Base-by-base conservation (phyloP, 1,140 invertebrate genomes). In the Semibalanus balanoides region DNA sequence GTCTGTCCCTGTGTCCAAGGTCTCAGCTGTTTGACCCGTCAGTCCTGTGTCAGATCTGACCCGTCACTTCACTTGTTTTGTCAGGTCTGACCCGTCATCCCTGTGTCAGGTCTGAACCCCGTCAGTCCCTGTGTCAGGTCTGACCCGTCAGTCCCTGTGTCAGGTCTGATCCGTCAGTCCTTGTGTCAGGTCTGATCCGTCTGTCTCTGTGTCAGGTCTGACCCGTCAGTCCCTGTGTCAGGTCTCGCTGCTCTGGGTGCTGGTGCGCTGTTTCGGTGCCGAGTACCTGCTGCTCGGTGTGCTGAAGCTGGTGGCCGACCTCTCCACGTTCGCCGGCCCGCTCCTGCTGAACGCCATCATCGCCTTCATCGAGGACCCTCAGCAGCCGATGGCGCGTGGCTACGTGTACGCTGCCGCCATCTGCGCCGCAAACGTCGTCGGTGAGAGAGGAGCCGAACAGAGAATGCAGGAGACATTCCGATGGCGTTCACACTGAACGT, bases 221-320 rank as follows among this genome's bases (percentile, higher is more conserved):
- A n/a, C n/a, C n/a, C n/a, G n/a, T 28, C 30, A 28, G 77, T 77
- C 64, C 31, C 51, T 64, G 73, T 35, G 19, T 77, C 22, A 88
- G 80, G 83, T 88, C 7, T 88, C 89, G 0, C 82, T 97, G 25
- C 82, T 96, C 0, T 86, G 85, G 78, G 88, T 91, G 0, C 83
- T 98, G n/a, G 90, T 95, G 81, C 87, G 85, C 76, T 90, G 90
- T 80, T 98, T 95, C 85, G 95, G 93, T 30, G 82, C 88, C 76
- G 89, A 95, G 82, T 98, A 97, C 86, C 95, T 96, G 81, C 86
- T 88, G 28, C 89, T 98, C 81, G 97, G 96, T 35, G 82, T 97
- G 77, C 82, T 98, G 3, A 94, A 95, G 84, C 86, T 99, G 31
- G 81, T 93, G 5, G 89, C 91, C 3, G 96, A 99, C 83, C 86